Conservation (phyloP, 2,113 vertebrate genomes). For the Formicarius rufipectus region DNA sequence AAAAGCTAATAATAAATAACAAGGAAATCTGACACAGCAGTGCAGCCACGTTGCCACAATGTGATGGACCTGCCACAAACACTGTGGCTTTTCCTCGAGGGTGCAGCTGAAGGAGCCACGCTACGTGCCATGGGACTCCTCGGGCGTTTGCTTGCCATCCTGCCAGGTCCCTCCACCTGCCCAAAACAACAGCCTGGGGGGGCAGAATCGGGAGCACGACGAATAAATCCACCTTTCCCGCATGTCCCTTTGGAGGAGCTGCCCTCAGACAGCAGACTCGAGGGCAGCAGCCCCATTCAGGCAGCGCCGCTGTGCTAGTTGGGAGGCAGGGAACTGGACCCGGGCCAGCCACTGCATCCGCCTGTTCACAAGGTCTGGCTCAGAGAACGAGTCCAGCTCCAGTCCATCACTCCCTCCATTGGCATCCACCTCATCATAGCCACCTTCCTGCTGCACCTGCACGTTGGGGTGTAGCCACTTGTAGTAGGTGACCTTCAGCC, state of each 20-base stretch:
- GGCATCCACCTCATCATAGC: conserved; percentile 6
- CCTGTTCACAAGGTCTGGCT: neutral
- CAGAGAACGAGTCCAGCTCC: fast-evolving
- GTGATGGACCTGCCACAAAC: neutral
- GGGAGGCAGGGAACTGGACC: neutral
- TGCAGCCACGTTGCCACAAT: neutral
- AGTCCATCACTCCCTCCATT: fast-evolving
- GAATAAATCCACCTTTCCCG: fast-evolving
- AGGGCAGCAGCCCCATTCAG: neutral
- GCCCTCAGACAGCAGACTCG: neutral
- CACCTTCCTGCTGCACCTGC: neutral
- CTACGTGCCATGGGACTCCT: neutral
- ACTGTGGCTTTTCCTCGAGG: fast-evolving
- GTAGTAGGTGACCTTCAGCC: conserved; percentile 84
- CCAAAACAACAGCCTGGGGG: neutral
- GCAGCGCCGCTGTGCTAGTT: fast-evolving
- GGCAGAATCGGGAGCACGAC: neutral
- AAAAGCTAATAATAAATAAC: conserved; percentile 9
- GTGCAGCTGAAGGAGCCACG: neutral
- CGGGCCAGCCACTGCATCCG: conserved; percentile 36
- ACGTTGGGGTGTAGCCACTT: conserved; percentile 80
- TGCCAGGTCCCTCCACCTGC: neutral
- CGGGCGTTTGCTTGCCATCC: fast-evolving
- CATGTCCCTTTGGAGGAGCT: neutral
- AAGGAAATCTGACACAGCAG: neutral